A percentile compares a stretch with the other conserved stretches of the same genome.
These are phyloP conservation scores for Orchesella cincta DNA, from an alignment of 1,140 invertebrate species.

Conservation along the genomic window DNA sequence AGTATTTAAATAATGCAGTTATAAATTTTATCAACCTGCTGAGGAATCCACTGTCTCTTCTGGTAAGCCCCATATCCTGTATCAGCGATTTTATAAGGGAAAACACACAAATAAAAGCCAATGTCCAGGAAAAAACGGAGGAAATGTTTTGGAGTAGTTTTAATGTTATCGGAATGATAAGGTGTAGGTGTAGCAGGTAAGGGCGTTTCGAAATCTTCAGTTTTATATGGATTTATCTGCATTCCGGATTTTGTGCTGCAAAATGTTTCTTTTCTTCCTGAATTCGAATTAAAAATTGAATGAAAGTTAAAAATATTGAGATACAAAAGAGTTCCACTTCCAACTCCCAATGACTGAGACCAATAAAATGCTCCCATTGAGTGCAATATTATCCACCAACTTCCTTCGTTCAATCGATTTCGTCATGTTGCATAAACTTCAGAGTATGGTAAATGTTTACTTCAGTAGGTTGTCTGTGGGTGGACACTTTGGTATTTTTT, in stretches of 20 bases:
- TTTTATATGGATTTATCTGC: not conserved
- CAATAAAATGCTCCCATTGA: too few species aligned
- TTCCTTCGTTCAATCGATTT: too few species aligned
- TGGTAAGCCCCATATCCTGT: not conserved
- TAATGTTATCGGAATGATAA: not conserved
- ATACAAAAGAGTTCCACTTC: too few species aligned
- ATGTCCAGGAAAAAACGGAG: conserved; percentile 1
- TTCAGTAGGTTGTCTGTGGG: too few species aligned
- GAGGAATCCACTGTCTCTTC: not conserved
- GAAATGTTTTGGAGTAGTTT: not conserved
- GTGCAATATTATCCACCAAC: too few species aligned
- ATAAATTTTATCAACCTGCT: not conserved
- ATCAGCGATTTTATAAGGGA: not conserved
- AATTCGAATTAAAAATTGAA: too few species aligned
- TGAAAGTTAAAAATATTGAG: too few species aligned
- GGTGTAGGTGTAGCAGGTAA: not conserved
- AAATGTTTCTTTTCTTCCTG: too few species aligned
- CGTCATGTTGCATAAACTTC: too few species aligned
- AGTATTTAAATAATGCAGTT: not conserved
- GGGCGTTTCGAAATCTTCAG: not conserved
- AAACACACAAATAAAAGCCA: conserved; percentile 7
- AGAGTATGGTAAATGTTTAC: too few species aligned
- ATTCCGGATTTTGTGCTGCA: not conserved
- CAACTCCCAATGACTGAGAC: too few species aligned
- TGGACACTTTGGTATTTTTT: too few species aligned